These are phyloP conservation scores for Amphipyra berbera DNA, from an alignment of 2,888 invertebrate species.

Conservation along the genomic window DNA sequence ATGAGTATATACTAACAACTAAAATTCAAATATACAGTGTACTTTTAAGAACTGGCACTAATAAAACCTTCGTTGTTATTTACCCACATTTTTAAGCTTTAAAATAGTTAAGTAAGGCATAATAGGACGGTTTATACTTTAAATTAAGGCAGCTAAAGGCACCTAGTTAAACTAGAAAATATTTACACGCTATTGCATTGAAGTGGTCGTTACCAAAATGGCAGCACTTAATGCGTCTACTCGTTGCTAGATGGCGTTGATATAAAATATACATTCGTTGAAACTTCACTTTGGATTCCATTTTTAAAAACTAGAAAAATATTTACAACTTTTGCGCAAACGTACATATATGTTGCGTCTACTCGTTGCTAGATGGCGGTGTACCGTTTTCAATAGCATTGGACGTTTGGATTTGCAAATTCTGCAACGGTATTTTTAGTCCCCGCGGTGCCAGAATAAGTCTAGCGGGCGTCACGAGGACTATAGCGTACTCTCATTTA, in stretches of 20 bases:
- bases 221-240: constrained; percentile 52
- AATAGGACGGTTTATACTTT: constrained; percentile 83
- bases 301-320: constrained; percentile 39
- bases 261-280: constrained; percentile 45
- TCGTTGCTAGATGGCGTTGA: constrained; percentile 72
- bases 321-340: constrained; percentile 26
- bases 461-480: constrained; percentile 86
- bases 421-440: constrained; percentile 75
- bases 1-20: constrained; percentile 61
- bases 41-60: constrained; percentile 83
- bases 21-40: constrained; percentile 71
- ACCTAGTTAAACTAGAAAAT: constrained; percentile 66
- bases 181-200: constrained; percentile 61
- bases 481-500: constrained; percentile 90
- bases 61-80: constrained; percentile 80
- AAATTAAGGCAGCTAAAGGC: constrained; percentile 85
- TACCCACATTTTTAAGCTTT: constrained; percentile 74
- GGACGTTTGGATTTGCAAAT: constrained; percentile 61
- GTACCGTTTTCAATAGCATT: constrained; percentile 66
- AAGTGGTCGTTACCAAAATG: constrained; percentile 38
- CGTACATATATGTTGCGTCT: constrained; percentile 56
- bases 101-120: constrained; percentile 74
- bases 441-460: constrained; percentile 85
- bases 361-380: constrained; percentile 79
- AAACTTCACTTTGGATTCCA: constrained; percentile 46